These are phyloP conservation scores for Nasonia vitripennis DNA, from an alignment of 1,140 invertebrate species.

Conservation along the genomic window DNA sequence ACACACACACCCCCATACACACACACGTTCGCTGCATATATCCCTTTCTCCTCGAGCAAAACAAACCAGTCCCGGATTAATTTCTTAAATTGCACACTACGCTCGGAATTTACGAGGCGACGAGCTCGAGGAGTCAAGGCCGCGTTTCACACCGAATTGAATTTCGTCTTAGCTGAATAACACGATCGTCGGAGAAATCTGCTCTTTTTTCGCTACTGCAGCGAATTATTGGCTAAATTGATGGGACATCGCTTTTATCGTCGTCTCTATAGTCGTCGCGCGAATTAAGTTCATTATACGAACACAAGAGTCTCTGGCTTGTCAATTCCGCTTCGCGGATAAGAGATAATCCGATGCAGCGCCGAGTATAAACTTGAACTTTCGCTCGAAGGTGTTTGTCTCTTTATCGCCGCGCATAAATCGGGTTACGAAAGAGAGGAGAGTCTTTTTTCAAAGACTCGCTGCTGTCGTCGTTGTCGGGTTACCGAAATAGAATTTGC, in stretches of 20 bases:
- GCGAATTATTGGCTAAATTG: neutral
- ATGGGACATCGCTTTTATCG: neutral
- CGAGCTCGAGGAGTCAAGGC: neutral
- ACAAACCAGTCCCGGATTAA: neutral
- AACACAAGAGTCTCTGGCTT: neutral
- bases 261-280: neutral
- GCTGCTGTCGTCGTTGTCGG: neutral
- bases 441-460: neutral
- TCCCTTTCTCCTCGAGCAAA: neutral
- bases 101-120: neutral
- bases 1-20: too few relatives aligned
- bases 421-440: neutral
- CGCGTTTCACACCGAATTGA: neutral
- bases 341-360: neutral
- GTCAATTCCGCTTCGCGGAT: neutral
- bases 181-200: neutral
- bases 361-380: neutral
- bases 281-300: neutral
- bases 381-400: neutral
- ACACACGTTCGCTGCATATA: neutral
- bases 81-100: conserved; percentile 5
- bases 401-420: neutral
- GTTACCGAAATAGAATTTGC: neutral
- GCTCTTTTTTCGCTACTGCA: neutral
- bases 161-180: neutral